Percentiles rank a stretch among this genome's conserved stretches.
phyloP scores from a whole-genome alignment of 64 coral and sea anemone genomes.

The Stichodactyla helianthus region DNA sequence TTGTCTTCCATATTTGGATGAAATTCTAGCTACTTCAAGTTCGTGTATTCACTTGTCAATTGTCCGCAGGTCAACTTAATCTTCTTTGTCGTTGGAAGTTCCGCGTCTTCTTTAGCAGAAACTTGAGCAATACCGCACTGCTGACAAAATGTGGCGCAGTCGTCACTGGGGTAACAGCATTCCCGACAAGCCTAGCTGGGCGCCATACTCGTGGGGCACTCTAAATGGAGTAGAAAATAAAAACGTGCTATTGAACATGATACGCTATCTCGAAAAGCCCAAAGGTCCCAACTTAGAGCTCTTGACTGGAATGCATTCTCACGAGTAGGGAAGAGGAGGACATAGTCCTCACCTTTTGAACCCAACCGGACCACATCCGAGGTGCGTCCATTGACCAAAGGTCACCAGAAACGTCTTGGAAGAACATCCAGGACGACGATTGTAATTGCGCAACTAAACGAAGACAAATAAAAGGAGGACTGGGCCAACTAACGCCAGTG shows the following conservation, averaged over 20 bases:
- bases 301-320: slow-evolving; percentile 8
- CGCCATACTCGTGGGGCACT: slow-evolving; percentile 43
- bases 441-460: not conserved
- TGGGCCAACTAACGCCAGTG: slow-evolving; percentile 4
- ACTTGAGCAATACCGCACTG: slow-evolving; percentile 29
- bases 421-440: slow-evolving; percentile 24
- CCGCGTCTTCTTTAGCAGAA: not conserved
- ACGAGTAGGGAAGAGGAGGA: slow-evolving; percentile 31
- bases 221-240: not conserved
- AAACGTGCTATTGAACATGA: not conserved
- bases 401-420: slow-evolving; percentile 52
- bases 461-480: not conserved
- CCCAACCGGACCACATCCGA: slow-evolving; percentile 22
- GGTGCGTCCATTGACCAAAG: slow-evolving; percentile 37
- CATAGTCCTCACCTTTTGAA: slow-evolving; percentile 13
- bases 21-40: too few relatives aligned
- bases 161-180: slow-evolving; percentile 54
- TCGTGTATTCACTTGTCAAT: too few relatives aligned
- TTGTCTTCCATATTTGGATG: too few relatives aligned
- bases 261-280: slow-evolving; percentile 25
- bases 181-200: slow-evolving; percentile 28
- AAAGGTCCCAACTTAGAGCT: slow-evolving; percentile 47
- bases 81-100: not conserved
- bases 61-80: not conserved
- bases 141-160: slow-evolving; percentile 47